phyloP scores from a whole-genome alignment of 2,797 vertebrate genomes.

The Phalloptychus januarius region DNA sequence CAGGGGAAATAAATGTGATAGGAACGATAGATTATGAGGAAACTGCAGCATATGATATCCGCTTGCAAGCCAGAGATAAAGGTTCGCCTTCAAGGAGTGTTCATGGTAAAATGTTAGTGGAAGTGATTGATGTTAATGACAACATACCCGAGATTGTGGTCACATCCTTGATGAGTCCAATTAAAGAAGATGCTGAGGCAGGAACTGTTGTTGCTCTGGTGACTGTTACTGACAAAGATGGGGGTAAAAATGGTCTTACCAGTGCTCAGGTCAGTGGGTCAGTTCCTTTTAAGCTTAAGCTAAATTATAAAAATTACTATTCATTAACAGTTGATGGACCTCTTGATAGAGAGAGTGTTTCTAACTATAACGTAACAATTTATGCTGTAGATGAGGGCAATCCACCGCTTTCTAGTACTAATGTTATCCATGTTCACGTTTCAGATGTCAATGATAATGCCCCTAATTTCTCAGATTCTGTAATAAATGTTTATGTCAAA shows the following conservation, averaged over 20 bases:
- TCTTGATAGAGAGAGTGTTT: conserved; percentile 71
- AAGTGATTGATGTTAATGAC: conserved; percentile 73
- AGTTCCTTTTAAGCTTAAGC: conserved; percentile 69
- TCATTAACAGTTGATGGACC: conserved; percentile 65
- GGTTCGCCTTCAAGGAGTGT: conserved; percentile 68
- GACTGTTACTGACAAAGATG: conserved; percentile 74
- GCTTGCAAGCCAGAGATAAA: conserved; percentile 79
- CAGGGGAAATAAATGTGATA: conserved; percentile 74
- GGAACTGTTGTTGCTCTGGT: conserved; percentile 76
- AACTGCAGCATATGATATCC: conserved; percentile 75
- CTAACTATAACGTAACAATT: conserved; percentile 66
- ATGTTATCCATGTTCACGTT: conserved; percentile 59
- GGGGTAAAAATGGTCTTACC: conserved; percentile 69
- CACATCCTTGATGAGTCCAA: conserved; percentile 64
- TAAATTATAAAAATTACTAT: conserved; percentile 74
- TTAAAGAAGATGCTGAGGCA: conserved; percentile 68
- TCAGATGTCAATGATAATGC: conserved; percentile 82
- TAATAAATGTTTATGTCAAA: conserved; percentile 71
- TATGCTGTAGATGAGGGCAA: conserved; percentile 67
- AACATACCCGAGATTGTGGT: conserved; percentile 71
- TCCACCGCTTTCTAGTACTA: conserved; percentile 66
- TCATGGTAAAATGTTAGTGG: conserved; percentile 80
- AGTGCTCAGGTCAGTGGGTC: conserved; percentile 40
- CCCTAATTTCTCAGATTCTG: conserved; percentile 68
- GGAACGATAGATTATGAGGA: conserved; percentile 79